Evolutionary conservation across 2,113 vertebrate species (phyloP).

Genomic region (Campylomormyrus numenius): DNA sequence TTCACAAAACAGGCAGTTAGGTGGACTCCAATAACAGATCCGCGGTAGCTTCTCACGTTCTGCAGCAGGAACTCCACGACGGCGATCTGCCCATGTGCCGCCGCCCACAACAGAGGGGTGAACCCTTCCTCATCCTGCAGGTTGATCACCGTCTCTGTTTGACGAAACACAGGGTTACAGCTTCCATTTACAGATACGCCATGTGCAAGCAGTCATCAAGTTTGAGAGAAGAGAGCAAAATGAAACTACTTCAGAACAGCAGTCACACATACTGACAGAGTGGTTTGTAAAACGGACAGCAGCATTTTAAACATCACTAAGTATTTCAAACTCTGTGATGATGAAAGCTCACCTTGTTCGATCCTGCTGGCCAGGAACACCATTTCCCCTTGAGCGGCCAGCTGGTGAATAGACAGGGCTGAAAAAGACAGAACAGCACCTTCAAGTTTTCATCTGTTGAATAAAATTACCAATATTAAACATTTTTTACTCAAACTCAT

Average conservation of each 20-base stretch:
- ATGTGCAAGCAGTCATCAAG: no score
- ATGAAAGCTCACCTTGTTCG: slow-evolving; percentile 76
- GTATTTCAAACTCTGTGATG: background rate
- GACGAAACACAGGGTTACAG: background rate
- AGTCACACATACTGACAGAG: background rate
- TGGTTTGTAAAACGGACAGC: background rate
- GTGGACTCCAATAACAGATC: background rate
- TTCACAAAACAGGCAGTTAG: background rate
- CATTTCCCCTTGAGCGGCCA: slow-evolving; percentile 97
- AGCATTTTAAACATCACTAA: background rate
- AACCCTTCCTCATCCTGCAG: slow-evolving; percentile 96
- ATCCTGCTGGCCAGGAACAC: slow-evolving; percentile 88
- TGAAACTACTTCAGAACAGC: background rate
- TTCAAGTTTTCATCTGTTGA: background rate
- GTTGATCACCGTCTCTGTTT: slow-evolving; percentile 87
- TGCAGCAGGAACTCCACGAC: slow-evolving; percentile 97
- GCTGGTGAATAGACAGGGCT: slow-evolving; percentile 93
- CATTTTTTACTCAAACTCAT: background rate
- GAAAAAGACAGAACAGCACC: slow-evolving; percentile 30
- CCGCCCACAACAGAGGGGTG: slow-evolving; percentile 97
- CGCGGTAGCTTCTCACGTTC: slow-evolving; percentile 67
- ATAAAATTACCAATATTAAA: background rate
- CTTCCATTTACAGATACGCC: background rate
- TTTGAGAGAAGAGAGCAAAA: background rate
- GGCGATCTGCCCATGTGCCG: slow-evolving; percentile 95